Evolutionary conservation across 2,797 vertebrate species (phyloP).

Genomic region (Manis pentadactyla): DNA sequence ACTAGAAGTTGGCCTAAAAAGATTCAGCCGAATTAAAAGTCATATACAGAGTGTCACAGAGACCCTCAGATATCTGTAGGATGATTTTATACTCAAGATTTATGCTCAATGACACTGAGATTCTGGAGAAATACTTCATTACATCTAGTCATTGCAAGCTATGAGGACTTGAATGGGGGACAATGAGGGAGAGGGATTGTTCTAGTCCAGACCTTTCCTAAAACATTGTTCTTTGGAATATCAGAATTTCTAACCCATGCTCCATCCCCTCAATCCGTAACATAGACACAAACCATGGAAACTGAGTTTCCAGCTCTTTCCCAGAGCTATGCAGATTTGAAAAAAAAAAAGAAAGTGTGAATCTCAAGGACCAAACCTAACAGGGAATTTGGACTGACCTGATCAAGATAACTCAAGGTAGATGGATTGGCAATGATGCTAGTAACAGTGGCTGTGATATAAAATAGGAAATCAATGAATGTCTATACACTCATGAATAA

Average conservation of each 20-base stretch:
- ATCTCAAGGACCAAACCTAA: not conserved
- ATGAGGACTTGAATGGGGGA: accelerated
- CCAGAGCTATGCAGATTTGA: not conserved
- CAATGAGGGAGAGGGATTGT: not conserved
- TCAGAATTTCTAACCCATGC: not conserved
- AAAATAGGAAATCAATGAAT: not conserved
- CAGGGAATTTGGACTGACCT: not conserved
- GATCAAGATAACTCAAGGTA: not conserved
- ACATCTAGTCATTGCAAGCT: not conserved
- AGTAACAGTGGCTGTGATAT: not conserved
- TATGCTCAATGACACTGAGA: not conserved
- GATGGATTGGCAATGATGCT: not conserved
- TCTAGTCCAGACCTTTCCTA: not conserved
- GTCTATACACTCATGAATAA: not conserved
- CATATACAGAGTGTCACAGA: accelerated
- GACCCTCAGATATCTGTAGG: not conserved
- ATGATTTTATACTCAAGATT: not conserved
- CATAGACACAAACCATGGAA: not conserved
- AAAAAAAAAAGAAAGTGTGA: not conserved
- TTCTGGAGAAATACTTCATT: not conserved
- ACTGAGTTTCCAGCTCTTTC: not conserved
- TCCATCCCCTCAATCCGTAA: not conserved
- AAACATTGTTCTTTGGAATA: not conserved
- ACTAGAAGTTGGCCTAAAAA: not conserved
- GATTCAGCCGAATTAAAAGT: not conserved